Evolutionary conservation across 2,113 vertebrate genomes (phyloP).

Genomic region (Morphnarchus princeps): DNA sequence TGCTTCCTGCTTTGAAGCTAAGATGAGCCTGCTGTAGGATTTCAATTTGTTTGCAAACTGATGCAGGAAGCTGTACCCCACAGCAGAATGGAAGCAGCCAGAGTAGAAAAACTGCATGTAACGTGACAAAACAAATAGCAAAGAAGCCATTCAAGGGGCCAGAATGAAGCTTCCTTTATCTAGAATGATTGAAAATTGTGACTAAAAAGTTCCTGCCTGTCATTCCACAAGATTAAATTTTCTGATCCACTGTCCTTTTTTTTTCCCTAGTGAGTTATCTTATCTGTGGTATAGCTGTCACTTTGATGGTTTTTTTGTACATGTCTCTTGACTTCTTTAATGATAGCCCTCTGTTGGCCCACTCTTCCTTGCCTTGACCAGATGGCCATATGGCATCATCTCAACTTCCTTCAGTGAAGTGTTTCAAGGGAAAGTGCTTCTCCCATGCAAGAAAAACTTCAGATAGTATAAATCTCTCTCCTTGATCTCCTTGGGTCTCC

Average conservation of each 20-base stretch:
- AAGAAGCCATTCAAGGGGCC: background rate
- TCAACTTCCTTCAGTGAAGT: background rate
- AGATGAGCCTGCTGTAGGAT: background rate
- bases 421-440: background rate
- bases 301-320: conserved; percentile 5
- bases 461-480: background rate
- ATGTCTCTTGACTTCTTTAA: conserved; percentile 27
- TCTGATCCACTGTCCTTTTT: background rate
- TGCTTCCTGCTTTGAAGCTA: background rate
- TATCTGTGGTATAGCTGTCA: background rate
- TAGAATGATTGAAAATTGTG: background rate
- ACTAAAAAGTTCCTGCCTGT: background rate
- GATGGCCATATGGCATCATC: background rate
- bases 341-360: background rate
- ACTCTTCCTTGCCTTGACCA: background rate
- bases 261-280: background rate
- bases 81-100: background rate
- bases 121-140: background rate
- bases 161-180: background rate
- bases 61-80: background rate
- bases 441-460: background rate
- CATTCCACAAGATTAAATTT: background rate
- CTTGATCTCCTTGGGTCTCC: background rate
- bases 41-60: background rate
- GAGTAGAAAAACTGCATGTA: background rate